Evolutionary conservation across 2,797 vertebrate species (phyloP).

Genomic region (Ficedula albicollis): DNA sequence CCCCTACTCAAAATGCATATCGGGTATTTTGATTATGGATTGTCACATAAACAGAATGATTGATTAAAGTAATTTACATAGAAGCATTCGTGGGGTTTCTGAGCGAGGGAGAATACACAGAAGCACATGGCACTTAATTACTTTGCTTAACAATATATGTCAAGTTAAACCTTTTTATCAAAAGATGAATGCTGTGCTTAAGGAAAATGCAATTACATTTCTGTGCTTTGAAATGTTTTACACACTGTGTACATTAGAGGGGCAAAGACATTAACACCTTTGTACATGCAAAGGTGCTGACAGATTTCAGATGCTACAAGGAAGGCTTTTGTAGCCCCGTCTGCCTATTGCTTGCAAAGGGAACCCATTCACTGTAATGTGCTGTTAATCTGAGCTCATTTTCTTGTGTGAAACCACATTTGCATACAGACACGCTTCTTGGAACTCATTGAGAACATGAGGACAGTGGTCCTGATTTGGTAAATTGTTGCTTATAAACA

Average conservation of each 20-base stretch:
- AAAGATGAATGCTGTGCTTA: constrained; percentile 53
- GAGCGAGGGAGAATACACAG: constrained; percentile 45
- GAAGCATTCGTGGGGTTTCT: constrained; percentile 49
- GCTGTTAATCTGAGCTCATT: constrained; percentile 49
- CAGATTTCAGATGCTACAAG: constrained; percentile 40
- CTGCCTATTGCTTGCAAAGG: neutral
- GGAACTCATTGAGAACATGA: neutral
- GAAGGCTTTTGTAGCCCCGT: constrained; percentile 22
- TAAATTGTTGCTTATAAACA: constrained; percentile 39
- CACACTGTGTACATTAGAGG: constrained; percentile 25
- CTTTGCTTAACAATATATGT: constrained; percentile 67
- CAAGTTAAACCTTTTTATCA: constrained; percentile 61
- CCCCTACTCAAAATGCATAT: constrained; percentile 45
- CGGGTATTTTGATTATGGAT: constrained; percentile 67
- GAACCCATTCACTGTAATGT: neutral
- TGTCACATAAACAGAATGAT: constrained; percentile 64
- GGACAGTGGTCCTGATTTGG: constrained; percentile 2
- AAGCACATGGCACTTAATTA: constrained; percentile 66
- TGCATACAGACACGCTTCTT: constrained; percentile 33
- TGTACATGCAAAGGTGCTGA: constrained; percentile 20
- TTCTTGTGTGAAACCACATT: constrained; percentile 4
- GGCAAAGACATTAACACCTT: constrained; percentile 33
- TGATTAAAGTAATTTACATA: constrained; percentile 68
- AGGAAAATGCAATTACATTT: constrained; percentile 51
- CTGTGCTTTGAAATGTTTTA: constrained; percentile 58